phyloP scores from a whole-genome alignment of 2,113 vertebrate genomes.

The Alectura lathami region DNA sequence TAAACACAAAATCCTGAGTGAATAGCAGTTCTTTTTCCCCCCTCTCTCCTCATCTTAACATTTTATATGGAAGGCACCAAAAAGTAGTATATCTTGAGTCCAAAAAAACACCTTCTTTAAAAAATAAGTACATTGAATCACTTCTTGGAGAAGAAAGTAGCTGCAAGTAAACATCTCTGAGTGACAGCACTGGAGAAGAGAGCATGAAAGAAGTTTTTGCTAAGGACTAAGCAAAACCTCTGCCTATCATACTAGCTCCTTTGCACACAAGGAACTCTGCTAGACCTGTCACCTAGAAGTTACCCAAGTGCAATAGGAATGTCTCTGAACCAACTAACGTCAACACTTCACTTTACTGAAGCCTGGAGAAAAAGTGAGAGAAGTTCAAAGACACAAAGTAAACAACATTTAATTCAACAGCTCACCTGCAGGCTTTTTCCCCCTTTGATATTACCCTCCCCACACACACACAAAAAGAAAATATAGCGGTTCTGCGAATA shows the following conservation, averaged over 20 bases:
- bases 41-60: neutral
- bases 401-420: neutral
- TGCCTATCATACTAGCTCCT: neutral
- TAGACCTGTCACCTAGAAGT: neutral
- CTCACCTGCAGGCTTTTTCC: neutral
- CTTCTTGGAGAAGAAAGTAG: neutral
- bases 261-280: neutral
- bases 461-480: neutral
- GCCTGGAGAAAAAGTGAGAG: neutral
- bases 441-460: neutral
- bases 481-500: neutral
- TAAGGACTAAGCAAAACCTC: neutral
- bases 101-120: neutral
- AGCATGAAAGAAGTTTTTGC: neutral
- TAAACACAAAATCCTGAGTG: conserved; percentile 17
- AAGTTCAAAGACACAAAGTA: neutral
- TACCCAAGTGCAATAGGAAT: neutral
- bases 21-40: neutral
- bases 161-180: neutral
- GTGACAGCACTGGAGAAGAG: neutral
- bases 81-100: neutral
- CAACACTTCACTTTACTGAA: neutral
- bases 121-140: neutral
- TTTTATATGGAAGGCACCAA: neutral
- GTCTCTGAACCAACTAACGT: neutral